Evolutionary conservation across 2,113 vertebrate species (phyloP), one percentile per base, ranked within the genome.

Genomic region (Galbula dea): DNA sequence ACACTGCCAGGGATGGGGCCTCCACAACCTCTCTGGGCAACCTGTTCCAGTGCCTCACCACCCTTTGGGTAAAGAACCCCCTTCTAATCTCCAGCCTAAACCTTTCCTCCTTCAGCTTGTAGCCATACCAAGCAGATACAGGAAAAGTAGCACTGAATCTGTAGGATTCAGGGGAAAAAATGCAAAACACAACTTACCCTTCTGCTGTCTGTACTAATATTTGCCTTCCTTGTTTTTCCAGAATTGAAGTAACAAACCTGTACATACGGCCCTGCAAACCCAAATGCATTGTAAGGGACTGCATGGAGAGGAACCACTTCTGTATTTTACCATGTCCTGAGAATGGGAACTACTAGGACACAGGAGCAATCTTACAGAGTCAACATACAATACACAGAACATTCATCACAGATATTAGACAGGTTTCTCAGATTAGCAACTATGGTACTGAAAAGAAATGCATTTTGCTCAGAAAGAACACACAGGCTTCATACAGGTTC

Each of bases 361-460:
- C 6, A 7, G 30, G 11, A 52, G 32, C 15, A 26, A 52, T 39
- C 14, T 22, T 3, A 36, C 2, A 39, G n/a, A 37, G 61, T 16
- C 32, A 72, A 52, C 36, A 55, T 0, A n/a, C 5, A 39, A 55
- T 0, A n/a, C 5, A 39, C 11, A 57, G 22, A 22, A 45, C 1
- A 6, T 23, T 51, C 54, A 74, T 24, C 16, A 43, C 27, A 36
- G 29, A 14, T 1, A 34, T 0, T 26, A 77, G 46, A 43, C n/a
- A 67, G 18, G 16, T 18, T 73, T n/a, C 7, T 71, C 37, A 62
- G 52, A 34, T 32, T 19, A 81, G 49, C 45, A 87, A 6, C 32
- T 23, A 12, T 2, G 1, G 26, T 41, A 55, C 46, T 62, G 43
- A 51, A 58, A 65, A 45, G 6, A 86, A 69, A 63, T 2, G 12